phyloP scores from a whole-genome alignment of 2,797 vertebrate genomes.

The Taeniopygia guttata region DNA sequence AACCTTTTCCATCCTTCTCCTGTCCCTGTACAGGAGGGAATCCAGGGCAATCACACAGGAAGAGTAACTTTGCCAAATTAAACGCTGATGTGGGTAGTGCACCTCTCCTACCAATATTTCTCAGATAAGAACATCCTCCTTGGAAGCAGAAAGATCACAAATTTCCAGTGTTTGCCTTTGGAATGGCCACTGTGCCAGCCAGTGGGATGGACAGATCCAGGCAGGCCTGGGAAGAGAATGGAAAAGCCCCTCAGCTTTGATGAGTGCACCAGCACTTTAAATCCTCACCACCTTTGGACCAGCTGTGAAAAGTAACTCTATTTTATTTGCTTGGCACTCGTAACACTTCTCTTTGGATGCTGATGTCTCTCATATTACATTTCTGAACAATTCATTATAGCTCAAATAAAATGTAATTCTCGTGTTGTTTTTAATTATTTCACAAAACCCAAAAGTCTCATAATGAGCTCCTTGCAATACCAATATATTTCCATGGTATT shows the following conservation, averaged over 20 bases:
- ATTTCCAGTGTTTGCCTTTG: background rate
- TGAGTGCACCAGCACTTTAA: background rate
- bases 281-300: background rate
- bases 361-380: constrained; percentile 32
- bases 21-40: background rate
- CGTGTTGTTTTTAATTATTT: constrained; percentile 60
- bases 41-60: background rate
- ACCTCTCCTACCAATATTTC: background rate
- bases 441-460: constrained; percentile 39
- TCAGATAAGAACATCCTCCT: background rate
- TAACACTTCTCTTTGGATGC: constrained; percentile 32
- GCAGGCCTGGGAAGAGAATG: background rate
- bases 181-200: background rate
- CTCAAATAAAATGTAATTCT: constrained; percentile 55
- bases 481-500: constrained; percentile 16
- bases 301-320: background rate
- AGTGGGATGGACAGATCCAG: background rate
- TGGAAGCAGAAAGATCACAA: background rate
- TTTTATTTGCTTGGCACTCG: background rate
- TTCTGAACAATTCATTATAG: constrained; percentile 36
- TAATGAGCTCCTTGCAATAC: constrained; percentile 25
- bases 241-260: background rate
- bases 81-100: background rate
- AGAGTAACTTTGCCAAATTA: background rate
- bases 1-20: background rate